Evolutionary conservation across 2,113 vertebrate species (phyloP).

Genomic region (Nycticebus coucang): DNA sequence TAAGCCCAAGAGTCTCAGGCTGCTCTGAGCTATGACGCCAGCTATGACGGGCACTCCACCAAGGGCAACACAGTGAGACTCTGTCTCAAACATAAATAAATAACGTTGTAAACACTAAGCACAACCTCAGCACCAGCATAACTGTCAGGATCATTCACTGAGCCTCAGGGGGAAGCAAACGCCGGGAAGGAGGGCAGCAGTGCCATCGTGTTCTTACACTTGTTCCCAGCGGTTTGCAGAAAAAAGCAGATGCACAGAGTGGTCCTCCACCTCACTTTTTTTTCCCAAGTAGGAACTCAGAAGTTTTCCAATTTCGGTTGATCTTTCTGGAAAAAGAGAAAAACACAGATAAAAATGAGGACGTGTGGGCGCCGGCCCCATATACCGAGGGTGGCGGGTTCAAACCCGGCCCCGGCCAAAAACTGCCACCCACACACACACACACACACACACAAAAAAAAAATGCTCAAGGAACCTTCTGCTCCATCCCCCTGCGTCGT

Average conservation of each 20-base stretch:
- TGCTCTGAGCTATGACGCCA: too few species aligned
- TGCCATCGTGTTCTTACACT: conserved; percentile 84
- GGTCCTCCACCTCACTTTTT: conserved; percentile 93
- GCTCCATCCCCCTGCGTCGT: too few species aligned
- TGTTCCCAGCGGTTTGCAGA: conserved; percentile 98
- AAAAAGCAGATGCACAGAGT: conserved; percentile 95
- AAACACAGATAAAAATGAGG: background rate
- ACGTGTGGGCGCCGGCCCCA: background rate
- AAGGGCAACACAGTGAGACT: too few species aligned
- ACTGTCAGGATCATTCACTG: background rate
- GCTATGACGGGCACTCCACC: too few species aligned
- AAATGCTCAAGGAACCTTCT: too few species aligned
- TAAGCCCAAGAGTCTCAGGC: too few species aligned
- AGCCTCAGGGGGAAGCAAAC: background rate
- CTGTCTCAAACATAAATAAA: too few species aligned
- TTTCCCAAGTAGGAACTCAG: conserved; percentile 93
- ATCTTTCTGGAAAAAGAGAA: conserved; percentile 87
- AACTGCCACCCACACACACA: too few species aligned
- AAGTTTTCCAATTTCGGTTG: conserved; percentile 92
- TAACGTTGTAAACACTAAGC: background rate
- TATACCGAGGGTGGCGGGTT: too few species aligned
- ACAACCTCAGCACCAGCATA: too few species aligned
- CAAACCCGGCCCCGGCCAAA: too few species aligned
- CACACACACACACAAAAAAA: too few species aligned
- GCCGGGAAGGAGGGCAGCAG: rapidly evolving